phyloP scores from a whole-genome alignment of 1,140 invertebrate species.

The Aricia agestis region DNA sequence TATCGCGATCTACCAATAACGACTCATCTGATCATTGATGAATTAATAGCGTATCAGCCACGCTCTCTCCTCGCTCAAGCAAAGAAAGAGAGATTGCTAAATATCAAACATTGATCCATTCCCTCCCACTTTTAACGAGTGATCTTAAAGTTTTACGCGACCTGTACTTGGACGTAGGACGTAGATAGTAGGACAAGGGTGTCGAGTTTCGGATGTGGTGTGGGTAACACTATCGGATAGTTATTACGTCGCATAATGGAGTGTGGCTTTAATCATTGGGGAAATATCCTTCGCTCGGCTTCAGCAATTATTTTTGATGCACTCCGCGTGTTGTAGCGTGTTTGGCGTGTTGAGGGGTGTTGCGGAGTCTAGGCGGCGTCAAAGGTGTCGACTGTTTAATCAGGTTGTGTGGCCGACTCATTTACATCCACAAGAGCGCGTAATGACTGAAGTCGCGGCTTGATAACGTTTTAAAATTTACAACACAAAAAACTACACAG shows the following conservation, averaged over 20 bases:
- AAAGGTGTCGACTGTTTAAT: background rate
- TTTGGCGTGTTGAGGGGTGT: background rate
- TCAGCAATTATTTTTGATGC: slow-evolving; percentile 14
- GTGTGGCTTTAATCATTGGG: slow-evolving; percentile 69
- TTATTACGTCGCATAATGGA: slow-evolving; percentile 67
- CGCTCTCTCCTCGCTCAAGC: too few relatives aligned
- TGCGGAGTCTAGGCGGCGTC: background rate
- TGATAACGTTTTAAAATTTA: background rate
- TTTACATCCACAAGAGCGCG: background rate
- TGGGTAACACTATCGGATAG: slow-evolving; percentile 37
- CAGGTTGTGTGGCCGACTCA: background rate
- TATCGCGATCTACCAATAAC: too few relatives aligned
- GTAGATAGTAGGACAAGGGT: slow-evolving; percentile 1
- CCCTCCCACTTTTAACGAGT: slow-evolving; percentile 16
- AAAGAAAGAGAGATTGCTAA: too few relatives aligned
- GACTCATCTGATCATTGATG: too few relatives aligned
- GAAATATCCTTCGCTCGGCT: slow-evolving; percentile 54
- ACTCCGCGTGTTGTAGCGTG: background rate
- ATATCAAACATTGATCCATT: too few relatives aligned
- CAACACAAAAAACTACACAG: background rate
- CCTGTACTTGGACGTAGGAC: slow-evolving; percentile 26
- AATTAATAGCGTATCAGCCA: too few relatives aligned
- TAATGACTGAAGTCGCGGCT: background rate
- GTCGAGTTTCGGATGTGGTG: background rate
- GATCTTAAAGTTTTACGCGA: slow-evolving; percentile 6